Conservation (phyloP, 1,140 invertebrate genomes). For the Hylaeus volcanicus region DNA sequence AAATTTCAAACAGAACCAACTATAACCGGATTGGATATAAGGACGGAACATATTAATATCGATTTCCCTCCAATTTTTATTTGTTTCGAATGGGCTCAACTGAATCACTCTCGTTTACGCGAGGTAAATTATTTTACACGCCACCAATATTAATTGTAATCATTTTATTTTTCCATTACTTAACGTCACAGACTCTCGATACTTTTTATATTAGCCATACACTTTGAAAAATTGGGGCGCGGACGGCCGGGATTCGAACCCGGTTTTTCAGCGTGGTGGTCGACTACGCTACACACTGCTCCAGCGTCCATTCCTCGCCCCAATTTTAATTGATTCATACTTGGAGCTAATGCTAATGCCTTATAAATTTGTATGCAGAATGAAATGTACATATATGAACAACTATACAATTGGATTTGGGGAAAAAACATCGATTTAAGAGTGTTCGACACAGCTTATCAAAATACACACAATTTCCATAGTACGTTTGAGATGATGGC, state of each 20-base stretch:
- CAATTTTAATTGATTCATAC: too few species aligned
- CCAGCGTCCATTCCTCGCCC: too few species aligned
- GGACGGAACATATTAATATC: conserved; percentile 24
- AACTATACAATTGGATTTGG: conserved; percentile 60
- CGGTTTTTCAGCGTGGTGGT: too few species aligned
- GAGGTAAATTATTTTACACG: conserved; percentile 12
- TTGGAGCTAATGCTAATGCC: too few species aligned
- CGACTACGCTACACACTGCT: too few species aligned
- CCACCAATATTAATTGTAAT: too few species aligned
- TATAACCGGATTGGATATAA: conserved; percentile 83
- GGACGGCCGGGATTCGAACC: too few species aligned
- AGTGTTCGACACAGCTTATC: not conserved
- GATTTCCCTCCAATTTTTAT: conserved; percentile 59
- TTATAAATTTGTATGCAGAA: not conserved
- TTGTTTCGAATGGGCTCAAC: conserved; percentile 46
- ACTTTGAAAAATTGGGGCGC: too few species aligned
- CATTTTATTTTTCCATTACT: too few species aligned
- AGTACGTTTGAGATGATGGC: conserved; percentile 25
- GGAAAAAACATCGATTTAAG: not conserved
- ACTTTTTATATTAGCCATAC: too few species aligned
- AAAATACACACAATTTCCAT: conserved; percentile 1
- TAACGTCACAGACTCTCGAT: too few species aligned
- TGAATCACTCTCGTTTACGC: conserved; percentile 36
- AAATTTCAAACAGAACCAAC: conserved; percentile 91
- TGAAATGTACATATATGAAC: conserved; percentile 7